Evolutionary conservation across 2,113 vertebrate genomes (phyloP), one percentile per base, ranked within the genome.

Genomic region (Aspiorhynchus laticeps): DNA sequence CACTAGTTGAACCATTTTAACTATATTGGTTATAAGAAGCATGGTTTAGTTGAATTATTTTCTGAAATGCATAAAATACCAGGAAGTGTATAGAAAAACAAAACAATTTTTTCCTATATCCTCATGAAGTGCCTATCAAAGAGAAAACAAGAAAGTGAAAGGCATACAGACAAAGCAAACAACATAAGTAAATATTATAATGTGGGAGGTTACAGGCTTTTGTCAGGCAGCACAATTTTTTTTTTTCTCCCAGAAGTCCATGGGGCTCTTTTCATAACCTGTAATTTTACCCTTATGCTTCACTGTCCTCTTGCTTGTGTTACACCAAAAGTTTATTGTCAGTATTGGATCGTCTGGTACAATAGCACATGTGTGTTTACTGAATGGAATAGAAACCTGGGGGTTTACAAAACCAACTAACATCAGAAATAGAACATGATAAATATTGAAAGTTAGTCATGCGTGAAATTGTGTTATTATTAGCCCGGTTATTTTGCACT

Each of bases 141-240:
- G 28, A n/a, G 31, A 33, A 84, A 73, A 38, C 28, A 21, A 53
- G 9, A 36, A 51, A 19, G 21, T 26, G 24, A 74, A 59, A 38
- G 48, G 7, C 51, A 74, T 53, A 36, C 69, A 53, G 63, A 83
- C 43, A 33, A 46, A 43, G 41, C 17, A 82, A 67, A 82, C 56
- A 63, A 5, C 80, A 83, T 14, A n/a, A 83, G 69, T 84, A 74
- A 74, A 84, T 84, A 84, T 56, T 84, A 74, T 84, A 75, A 84
- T 56, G 12, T 84, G 48, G 48, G 28, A 26, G 67, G 67, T 36
- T 84, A 28, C 46, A 15, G 28, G 26, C 46, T 41, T 81, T 82
- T 82, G 80, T 83, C 80, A 65, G 61, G 5, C 28, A 83, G 51
- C 43, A 51, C 80, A 48, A 67, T 48, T 48, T 17, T 53, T 69